Base-by-base conservation (phyloP, 2,888 invertebrate genomes). In the Entomobrya multifasciata region DNA sequence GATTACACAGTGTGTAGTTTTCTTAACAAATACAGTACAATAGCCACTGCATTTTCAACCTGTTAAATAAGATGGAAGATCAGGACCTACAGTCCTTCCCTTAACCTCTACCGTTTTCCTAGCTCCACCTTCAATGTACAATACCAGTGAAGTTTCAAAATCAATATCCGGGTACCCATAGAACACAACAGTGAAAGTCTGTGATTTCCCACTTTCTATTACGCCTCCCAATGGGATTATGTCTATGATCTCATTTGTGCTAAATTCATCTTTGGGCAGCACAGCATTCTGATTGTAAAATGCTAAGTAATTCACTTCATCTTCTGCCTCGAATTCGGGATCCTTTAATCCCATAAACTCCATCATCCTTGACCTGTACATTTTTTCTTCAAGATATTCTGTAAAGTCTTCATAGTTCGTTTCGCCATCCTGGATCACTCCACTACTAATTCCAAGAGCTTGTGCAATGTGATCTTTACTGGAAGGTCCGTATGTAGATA, bases 151-250 rank as follows among this genome's bases (percentile, higher is more conserved):
- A 5, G 89, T 87, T 60, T 87, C 78, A 47, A 89, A 87, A 30
- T 57, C 79, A 11, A 88, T 88, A 65, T 89, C 86, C 25, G 88
- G 74, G 78, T 87, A 78, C 13, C 88, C 89, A 70, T 88, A 88
- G 60, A 88, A 88, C 15, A 87, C 86, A 0, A 88, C 41, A 5
- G 87, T 86, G 36, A 89, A 89, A 11, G 60, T 74, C 67, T 88
- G 88, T 0, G 86, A 62, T 41, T 89, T 85, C 13, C 89, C 89
- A 6, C 88, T 81, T 60, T 86, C 87, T 47, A 89, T 87, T 0
- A 89, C 74, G 15, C 89, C 89, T 22, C 87, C 87, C 49, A 89
- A 57, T 17, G 89, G 89, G 11, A 88, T 87, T 25, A 89, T 81
- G 30, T 88, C 88, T 22, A 89, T 84, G 8, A 89, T 15, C 57